These are phyloP conservation scores for Gortyna flavago DNA, from an alignment of 2,888 invertebrate species.

Conservation along the genomic window DNA sequence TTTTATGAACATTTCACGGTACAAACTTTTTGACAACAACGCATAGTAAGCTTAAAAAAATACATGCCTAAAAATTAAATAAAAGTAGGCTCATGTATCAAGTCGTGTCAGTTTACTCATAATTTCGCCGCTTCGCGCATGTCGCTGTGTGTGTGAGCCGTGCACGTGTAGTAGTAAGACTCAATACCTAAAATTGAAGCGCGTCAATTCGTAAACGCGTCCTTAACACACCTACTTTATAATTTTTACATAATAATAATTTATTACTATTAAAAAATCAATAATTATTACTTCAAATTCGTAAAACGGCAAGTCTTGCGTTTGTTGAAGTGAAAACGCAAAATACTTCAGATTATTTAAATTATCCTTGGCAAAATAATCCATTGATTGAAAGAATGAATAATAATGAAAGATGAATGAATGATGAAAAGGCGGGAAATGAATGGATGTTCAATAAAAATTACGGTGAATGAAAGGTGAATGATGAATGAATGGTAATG, in stretches of 20 bases:
- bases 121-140: too few relatives aligned
- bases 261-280: slow-evolving; percentile 25
- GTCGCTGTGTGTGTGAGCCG: too few relatives aligned
- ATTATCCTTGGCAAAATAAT: slow-evolving; percentile 12
- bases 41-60: too few relatives aligned
- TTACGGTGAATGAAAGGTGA: slow-evolving; percentile 48
- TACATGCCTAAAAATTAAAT: too few relatives aligned
- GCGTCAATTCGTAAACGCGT: too few relatives aligned
- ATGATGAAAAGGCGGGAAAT: slow-evolving; percentile 19
- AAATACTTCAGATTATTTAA: too few relatives aligned
- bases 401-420: slow-evolving; percentile 26
- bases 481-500: slow-evolving; percentile 33
- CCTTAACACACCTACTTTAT: slow-evolving; percentile 34
- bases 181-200: too few relatives aligned
- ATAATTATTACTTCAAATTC: slow-evolving; percentile 26
- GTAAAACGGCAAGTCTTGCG: slow-evolving; percentile 17
- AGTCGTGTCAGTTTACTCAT: too few relatives aligned
- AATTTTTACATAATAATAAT: slow-evolving; percentile 39
- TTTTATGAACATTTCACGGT: too few relatives aligned
- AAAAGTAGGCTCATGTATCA: too few relatives aligned
- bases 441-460: slow-evolving; percentile 57
- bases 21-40: too few relatives aligned
- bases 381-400: slow-evolving; percentile 8
- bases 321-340: slow-evolving; percentile 6
- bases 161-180: too few relatives aligned